phyloP scores from a whole-genome alignment of 2,888 invertebrate species.

The Scaptomyza tumidula region DNA sequence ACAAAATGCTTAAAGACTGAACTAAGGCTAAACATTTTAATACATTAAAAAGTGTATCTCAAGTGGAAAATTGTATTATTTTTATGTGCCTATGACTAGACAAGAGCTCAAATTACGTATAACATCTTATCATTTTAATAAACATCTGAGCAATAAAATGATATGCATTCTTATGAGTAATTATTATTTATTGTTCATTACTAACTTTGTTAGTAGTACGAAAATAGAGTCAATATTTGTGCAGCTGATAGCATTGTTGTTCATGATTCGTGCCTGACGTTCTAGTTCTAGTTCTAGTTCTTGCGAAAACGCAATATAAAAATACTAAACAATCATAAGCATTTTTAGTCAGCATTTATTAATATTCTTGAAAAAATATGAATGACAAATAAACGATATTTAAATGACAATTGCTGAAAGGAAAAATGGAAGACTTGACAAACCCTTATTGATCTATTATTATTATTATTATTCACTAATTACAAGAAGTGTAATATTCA shows the following conservation, averaged over 20 bases:
- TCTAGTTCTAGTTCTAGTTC: no score
- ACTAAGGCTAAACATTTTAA: background rate
- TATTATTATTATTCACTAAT: no score
- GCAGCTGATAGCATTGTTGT: slow-evolving; percentile 1
- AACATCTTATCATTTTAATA: background rate
- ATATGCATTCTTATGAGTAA: no score
- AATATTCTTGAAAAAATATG: no score
- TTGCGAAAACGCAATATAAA: no score
- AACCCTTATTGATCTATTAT: background rate
- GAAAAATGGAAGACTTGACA: background rate
- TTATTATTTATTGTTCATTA: no score
- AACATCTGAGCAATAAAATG: background rate
- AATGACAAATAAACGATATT: background rate
- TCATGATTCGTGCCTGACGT: no score
- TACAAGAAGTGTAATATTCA: no score
- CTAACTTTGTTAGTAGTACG: no score
- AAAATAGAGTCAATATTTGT: slow-evolving; percentile 12
- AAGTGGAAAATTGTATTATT: background rate
- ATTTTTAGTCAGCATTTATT: no score
- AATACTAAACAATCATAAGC: no score
- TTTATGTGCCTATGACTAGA: background rate
- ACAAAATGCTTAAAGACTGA: background rate
- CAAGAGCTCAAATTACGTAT: background rate
- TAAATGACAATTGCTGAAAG: background rate
- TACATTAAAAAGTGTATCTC: background rate